A percentile compares a stretch with the other conserved stretches of the same genome.
These are phyloP conservation scores for Bucco capensis DNA, from an alignment of 2,113 vertebrate species.

Conservation along the genomic window DNA sequence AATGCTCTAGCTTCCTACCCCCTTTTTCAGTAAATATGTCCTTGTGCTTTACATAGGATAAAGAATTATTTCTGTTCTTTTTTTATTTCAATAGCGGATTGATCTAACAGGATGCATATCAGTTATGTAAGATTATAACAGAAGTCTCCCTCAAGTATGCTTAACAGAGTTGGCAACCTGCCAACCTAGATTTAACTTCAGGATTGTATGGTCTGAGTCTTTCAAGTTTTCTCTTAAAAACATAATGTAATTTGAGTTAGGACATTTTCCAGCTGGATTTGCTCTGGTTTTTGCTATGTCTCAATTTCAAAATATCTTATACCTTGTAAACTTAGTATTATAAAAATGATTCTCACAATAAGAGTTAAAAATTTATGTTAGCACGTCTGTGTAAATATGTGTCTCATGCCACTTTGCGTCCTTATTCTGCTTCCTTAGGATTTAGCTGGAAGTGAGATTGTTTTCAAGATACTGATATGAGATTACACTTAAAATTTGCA, in stretches of 20 bases:
- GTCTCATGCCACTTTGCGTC: not conserved
- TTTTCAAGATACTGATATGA: not conserved
- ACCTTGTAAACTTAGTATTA: not conserved
- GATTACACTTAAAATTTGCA: not conserved
- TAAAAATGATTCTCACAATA: not conserved
- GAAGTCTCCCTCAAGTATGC: not conserved
- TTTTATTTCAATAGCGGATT: not conserved
- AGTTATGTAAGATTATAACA: not conserved
- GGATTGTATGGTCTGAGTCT: not conserved
- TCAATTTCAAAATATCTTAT: not conserved
- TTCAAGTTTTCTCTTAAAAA: not conserved
- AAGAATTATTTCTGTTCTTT: not conserved
- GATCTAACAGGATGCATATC: not conserved
- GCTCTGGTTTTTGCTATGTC: not conserved
- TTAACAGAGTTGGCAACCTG: not conserved
- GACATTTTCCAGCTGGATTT: not conserved
- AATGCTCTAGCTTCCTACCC: not conserved
- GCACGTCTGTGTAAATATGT: not conserved
- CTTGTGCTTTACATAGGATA: not conserved
- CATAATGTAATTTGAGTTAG: not conserved
- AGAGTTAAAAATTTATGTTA: not conserved
- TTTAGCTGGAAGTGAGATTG: not conserved
- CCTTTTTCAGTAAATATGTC: not conserved
- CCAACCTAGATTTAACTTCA: slow-evolving; percentile 25
- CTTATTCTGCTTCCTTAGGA: not conserved